Conservation (phyloP, 1,140 invertebrate genomes). For the Riptortus pedestris region DNA sequence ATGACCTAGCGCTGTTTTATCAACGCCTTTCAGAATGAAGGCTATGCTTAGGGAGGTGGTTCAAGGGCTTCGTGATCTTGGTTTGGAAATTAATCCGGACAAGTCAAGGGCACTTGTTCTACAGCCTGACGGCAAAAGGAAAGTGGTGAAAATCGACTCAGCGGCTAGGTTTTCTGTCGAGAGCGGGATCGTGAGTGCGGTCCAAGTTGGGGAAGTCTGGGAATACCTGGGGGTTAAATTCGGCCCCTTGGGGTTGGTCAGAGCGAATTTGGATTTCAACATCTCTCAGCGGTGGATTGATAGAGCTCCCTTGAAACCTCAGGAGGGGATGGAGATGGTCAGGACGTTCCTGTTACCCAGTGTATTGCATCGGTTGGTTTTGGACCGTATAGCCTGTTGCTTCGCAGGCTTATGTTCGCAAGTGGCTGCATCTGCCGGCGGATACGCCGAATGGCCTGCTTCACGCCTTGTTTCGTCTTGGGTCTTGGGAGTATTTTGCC, state of each 20-base stretch:
- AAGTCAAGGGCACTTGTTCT: neutral
- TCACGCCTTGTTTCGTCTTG: constrained; percentile 20
- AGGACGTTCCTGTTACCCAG: neutral
- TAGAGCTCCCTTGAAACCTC: neutral
- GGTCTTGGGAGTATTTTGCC: constrained; percentile 22
- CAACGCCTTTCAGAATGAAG: neutral
- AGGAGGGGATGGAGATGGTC: too few relatives aligned
- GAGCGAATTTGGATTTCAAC: neutral
- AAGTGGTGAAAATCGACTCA: neutral
- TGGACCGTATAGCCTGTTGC: neutral
- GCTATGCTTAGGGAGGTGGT: neutral
- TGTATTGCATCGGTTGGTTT: neutral
- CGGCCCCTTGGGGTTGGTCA: neutral
- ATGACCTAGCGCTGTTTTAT: neutral
- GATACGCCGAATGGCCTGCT: constrained; percentile 27
- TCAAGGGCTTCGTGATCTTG: neutral
- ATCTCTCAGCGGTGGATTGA: neutral
- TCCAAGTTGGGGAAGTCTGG: too few relatives aligned
- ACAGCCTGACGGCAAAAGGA: neutral
- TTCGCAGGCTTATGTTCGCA: neutral
- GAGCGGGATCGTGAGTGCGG: neutral
- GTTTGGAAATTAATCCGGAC: neutral
- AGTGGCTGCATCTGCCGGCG: constrained; percentile 24
- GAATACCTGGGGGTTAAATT: neutral
- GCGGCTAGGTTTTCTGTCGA: neutral